phyloP scores from a whole-genome alignment of 2,113 vertebrate species.

The Edolisoma coerulescens region DNA sequence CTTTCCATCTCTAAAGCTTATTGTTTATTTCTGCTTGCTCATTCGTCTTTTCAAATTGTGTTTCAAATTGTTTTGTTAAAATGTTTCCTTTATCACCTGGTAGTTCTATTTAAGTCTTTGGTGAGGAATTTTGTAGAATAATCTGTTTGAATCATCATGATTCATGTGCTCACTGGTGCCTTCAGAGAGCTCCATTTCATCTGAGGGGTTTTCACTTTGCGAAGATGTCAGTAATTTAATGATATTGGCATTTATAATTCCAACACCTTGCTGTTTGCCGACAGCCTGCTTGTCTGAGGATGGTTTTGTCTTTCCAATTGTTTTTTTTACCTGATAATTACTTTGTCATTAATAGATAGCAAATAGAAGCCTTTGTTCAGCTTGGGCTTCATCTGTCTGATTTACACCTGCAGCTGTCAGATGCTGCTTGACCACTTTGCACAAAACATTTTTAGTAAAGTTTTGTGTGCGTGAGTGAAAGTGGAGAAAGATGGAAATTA shows the following conservation, averaged over 20 bases:
- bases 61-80: neutral
- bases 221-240: neutral
- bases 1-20: neutral
- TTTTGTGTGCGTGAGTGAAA: neutral
- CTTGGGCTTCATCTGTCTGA: neutral
- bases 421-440: neutral
- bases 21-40: neutral
- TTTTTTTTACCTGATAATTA: neutral
- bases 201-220: neutral
- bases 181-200: neutral
- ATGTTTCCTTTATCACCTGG: neutral
- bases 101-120: neutral
- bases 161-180: neutral
- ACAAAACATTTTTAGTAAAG: neutral
- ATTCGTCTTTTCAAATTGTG: neutral
- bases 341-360: neutral
- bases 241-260: neutral
- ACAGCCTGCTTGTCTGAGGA: neutral
- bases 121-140: neutral
- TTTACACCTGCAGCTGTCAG: neutral
- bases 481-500: neutral
- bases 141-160: neutral
- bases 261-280: neutral
- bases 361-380: neutral
- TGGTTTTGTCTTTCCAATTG: neutral